Evolutionary conservation across 2,797 vertebrate species (phyloP), one percentile per base, ranked within the genome.

Genomic region (Cephalopachus bancanus): DNA sequence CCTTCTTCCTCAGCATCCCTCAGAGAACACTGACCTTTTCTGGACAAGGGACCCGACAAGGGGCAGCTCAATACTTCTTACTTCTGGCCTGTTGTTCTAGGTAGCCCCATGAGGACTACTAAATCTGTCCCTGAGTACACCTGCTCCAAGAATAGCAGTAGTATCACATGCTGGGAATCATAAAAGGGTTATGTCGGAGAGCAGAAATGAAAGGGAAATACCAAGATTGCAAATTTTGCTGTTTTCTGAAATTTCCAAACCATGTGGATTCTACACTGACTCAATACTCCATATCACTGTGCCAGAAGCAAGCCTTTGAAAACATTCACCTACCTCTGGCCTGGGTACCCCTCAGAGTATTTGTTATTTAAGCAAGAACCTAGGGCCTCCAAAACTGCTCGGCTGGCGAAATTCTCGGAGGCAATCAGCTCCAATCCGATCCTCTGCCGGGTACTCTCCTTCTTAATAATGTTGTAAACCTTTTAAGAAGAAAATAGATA

Each of bases 301-400:
- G 26, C 55, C 30, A 22, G 60, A 60, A 93, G 53, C 75, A 51
- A 44, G 33, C 83, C 51, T 79, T 30, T 37, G 76, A 53, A 1
- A 10, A 59, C 15, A 24, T 7, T 30, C 64, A 60, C 97, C 69
- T 76, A 99, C 99, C 99, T 71, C 98, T 99, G 99, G 72, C 99
- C 99, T 0, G 99, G 99, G 98, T 99, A 99, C 1, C 99, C 99
- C 96, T 99, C 99, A 0, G 99, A 99, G 97, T 99, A 99, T 97
- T 99, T 99, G 98, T 99, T 99, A 98, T 99, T 99, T 99, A 99
- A 97, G 97, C 99, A 99, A 88, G 99, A 99, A 3, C 99, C 99
- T 33, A 99, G 98, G 20, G 99, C 99, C 96, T 99, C 99, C 74
- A 99, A 98, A 57, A 99, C 99, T 0, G 99, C 99, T 95, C 99